phyloP scores from a whole-genome alignment of 2,888 invertebrate species.

The Cataglyphis rosenhaueri region DNA sequence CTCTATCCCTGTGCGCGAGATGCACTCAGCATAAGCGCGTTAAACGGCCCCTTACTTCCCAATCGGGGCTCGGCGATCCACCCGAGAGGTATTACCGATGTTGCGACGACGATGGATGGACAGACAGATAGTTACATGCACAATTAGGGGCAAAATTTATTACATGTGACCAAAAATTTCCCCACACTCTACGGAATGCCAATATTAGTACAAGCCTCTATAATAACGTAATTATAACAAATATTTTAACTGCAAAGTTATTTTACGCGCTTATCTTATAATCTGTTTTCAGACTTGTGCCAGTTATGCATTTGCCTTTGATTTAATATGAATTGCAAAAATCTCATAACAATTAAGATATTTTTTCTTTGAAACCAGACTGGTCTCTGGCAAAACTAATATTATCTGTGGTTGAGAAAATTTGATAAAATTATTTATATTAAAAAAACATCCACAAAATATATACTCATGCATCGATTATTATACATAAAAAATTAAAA shows the following conservation, averaged over 20 bases:
- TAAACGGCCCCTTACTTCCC: constrained; percentile 65
- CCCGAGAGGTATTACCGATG: constrained; percentile 62
- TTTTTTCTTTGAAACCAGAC: neutral
- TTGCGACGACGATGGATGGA: constrained; percentile 59
- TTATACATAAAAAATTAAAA: neutral
- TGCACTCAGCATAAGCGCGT: constrained; percentile 58
- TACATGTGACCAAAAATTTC: neutral
- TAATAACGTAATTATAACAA: constrained; percentile 3
- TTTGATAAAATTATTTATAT: neutral
- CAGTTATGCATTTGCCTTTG: neutral
- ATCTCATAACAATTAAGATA: neutral
- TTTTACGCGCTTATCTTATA: neutral
- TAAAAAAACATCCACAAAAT: no score
- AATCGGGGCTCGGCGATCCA: constrained; percentile 64
- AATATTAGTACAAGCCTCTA: constrained; percentile 13
- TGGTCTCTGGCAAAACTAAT: neutral
- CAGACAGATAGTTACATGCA: constrained; percentile 19
- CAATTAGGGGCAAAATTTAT: constrained; percentile 1
- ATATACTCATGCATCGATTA: neutral
- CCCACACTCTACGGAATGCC: neutral
- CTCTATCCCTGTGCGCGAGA: constrained; percentile 68
- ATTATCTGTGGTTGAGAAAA: neutral
- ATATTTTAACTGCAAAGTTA: constrained; percentile 9
- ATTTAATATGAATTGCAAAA: neutral
- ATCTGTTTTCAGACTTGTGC: neutral